phyloP scores from a whole-genome alignment of 2,888 invertebrate genomes.

The Lysandra coridon region DNA sequence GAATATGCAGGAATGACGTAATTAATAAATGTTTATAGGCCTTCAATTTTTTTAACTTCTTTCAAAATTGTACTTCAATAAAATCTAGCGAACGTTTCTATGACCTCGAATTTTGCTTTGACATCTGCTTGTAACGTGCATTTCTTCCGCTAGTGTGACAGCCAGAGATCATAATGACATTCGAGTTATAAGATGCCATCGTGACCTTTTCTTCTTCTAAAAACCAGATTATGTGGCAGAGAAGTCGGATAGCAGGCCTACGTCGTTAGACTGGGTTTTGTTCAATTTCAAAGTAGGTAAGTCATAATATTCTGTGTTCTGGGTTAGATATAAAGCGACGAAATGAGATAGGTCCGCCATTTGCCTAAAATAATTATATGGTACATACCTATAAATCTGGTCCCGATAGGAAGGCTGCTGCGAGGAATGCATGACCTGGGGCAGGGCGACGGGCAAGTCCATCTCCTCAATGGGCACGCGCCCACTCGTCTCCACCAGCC shows the following conservation, averaged over 20 bases:
- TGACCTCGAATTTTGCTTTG: too few relatives aligned
- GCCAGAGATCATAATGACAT: too few relatives aligned
- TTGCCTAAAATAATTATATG: neutral
- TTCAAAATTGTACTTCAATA: too few relatives aligned
- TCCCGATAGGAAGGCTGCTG: slow-evolving; percentile 78
- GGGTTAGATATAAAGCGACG: neutral
- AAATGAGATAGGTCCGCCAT: neutral
- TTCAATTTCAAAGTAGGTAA: neutral
- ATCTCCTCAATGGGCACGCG: slow-evolving; percentile 90
- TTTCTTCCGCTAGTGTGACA: too few relatives aligned
- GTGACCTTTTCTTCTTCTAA: too few relatives aligned
- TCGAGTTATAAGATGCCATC: too few relatives aligned
- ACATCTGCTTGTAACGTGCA: too few relatives aligned
- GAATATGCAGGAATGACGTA: neutral
- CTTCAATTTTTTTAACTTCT: too few relatives aligned
- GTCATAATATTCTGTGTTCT: too few relatives aligned
- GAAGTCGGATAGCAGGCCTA: neutral
- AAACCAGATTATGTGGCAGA: too few relatives aligned
- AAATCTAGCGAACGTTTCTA: too few relatives aligned
- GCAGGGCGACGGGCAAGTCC: slow-evolving; percentile 68
- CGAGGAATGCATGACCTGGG: slow-evolving; percentile 63
- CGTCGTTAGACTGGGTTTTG: neutral
- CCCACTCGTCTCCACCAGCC: slow-evolving; percentile 95
- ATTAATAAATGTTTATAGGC: too few relatives aligned
- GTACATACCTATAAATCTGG: slow-evolving; percentile 74